phyloP scores from a whole-genome alignment of 2,888 invertebrate genomes.

The Taphrorychus bicolor region DNA sequence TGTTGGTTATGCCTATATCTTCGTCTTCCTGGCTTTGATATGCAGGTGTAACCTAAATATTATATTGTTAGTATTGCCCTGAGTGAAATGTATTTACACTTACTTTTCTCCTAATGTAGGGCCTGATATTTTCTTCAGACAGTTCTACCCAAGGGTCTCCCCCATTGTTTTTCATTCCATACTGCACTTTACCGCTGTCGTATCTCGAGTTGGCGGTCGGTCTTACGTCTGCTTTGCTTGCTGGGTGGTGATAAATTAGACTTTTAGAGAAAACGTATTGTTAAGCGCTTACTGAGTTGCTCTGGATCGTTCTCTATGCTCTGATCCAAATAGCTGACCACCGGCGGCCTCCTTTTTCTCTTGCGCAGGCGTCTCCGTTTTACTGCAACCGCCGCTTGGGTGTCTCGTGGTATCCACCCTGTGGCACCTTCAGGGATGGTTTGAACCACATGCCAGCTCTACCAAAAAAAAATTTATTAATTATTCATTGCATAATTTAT shows the following conservation, averaged over 20 bases:
- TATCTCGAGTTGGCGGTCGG: too few relatives aligned
- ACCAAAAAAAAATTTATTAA: not conserved
- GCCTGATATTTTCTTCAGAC: constrained; percentile 36
- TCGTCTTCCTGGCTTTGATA: constrained; percentile 2
- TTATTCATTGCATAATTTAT: not conserved
- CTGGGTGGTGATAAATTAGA: not conserved
- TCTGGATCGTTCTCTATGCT: constrained; percentile 28
- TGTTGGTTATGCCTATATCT: not conserved
- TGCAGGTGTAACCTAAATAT: constrained; percentile 20
- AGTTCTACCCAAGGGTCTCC: constrained; percentile 28
- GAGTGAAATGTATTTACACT: constrained; percentile 51
- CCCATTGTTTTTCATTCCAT: not conserved
- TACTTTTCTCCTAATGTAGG: constrained; percentile 56
- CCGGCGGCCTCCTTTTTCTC: constrained; percentile 68
- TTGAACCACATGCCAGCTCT: constrained; percentile 35
- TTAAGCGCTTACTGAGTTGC: not conserved
- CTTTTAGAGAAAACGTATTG: not conserved
- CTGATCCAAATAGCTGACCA: constrained; percentile 50
- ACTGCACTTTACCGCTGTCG: not conserved
- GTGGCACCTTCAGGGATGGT: constrained; percentile 32
- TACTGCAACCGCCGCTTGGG: not conserved
- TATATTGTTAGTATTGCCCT: not conserved
- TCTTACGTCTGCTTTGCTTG: not conserved
- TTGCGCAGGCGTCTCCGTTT: constrained; percentile 65
- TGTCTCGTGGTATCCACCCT: constrained; percentile 34